Base-by-base conservation (phyloP, 1,140 invertebrate species). In the Musca domestica region DNA sequence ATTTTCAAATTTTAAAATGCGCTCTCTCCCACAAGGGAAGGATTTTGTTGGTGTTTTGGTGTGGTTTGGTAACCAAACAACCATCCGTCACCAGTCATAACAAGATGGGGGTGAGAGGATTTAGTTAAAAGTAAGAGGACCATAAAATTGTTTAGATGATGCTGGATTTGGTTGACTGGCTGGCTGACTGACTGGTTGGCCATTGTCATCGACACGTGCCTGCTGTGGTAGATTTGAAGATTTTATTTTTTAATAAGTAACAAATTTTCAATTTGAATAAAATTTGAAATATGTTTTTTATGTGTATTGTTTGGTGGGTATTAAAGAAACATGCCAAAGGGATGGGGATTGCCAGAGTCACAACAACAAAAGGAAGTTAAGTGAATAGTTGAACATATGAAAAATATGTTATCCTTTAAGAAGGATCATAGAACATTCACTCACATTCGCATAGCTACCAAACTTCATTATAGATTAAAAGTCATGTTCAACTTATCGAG, bases 351-450 rank as follows among this genome's bases (percentile, higher is more conserved):
- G 6, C 47, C 15, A 1, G 10, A 12, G 1, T 46, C 6, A 20
- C 17, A 58, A 27, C n/a, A n/a, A 30, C 2, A 23, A 27, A 17
- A 7, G 20, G 27, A 41, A 23, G 56, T 14, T 14, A n/a, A 15
- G 12, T 27, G 25, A 56, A 56, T n/a, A 58, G 54, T 58, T 41
- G 34, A 61, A 34, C 56, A 61, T 61, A 61, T 61, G 56, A 61
- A 61, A 34, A 19, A 61, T 19, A 34, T 61, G 56, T 61, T 61
- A 61, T 61, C 56, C 56, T 41, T 61, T 61, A 34, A 61, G 52
- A 56, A 56, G 52, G 52, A 56, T 56, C 23, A 27, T 56, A 27
- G 23, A 12, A 56, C 3, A 41, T 41, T 12, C 34, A 41, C 34
- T 41, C 34, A 12, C 34, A 41, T 41, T 12, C 12, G 10, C 2